Evolutionary conservation across 2,113 vertebrate genomes (phyloP).

Genomic region (Ameiurus melas): DNA sequence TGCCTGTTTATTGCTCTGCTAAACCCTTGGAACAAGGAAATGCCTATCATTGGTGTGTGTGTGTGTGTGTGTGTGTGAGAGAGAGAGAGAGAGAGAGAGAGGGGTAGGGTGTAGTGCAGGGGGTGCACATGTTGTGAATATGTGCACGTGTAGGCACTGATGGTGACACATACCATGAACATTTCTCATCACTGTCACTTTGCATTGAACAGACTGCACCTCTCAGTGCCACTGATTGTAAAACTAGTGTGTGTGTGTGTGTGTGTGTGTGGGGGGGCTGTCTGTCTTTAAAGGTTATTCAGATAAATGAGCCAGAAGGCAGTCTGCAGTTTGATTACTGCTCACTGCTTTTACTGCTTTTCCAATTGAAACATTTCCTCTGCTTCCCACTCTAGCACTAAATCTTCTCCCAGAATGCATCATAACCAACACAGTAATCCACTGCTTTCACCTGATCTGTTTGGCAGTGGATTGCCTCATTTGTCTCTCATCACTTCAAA

Average conservation of each 20-base stretch:
- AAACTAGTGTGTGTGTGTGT: neutral
- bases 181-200: neutral
- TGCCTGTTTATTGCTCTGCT: slow-evolving; percentile 29
- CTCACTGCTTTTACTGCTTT: neutral
- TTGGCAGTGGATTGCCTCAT: neutral
- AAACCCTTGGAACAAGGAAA: neutral
- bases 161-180: slow-evolving; percentile 8
- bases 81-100: neutral
- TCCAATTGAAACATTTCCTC: neutral
- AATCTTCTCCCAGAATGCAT: neutral
- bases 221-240: slow-evolving; percentile 1
- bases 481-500: neutral
- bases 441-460: neutral
- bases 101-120: neutral
- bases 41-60: neutral
- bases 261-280: neutral
- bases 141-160: slow-evolving; percentile 32
- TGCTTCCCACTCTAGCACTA: neutral
- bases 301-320: slow-evolving; percentile 30
- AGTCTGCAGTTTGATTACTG: neutral
- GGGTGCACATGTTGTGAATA: neutral
- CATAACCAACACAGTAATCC: neutral
- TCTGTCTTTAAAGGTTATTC: slow-evolving; percentile 37
- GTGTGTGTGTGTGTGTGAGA: slow-evolving; percentile 10
- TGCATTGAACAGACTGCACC: neutral